phyloP scores from a whole-genome alignment of 2,888 invertebrate species.

The Pheosia gnoma region DNA sequence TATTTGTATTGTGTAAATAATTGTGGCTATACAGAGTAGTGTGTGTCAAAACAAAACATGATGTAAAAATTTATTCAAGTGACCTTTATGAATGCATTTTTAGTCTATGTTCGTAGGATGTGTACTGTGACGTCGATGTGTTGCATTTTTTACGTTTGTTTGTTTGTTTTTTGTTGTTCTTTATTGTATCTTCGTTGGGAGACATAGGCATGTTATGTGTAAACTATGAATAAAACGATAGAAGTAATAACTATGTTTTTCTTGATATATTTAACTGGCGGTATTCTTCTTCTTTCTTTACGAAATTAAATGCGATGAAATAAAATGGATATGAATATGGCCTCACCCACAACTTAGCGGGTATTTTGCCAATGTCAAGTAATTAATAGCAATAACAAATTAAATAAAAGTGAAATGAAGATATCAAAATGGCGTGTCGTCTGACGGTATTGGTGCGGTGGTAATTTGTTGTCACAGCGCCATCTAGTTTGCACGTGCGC shows the following conservation, averaged over 20 bases:
- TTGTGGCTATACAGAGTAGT: neutral
- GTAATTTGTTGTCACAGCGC: neutral
- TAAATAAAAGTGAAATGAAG: too few relatives aligned
- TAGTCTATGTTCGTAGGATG: conserved; percentile 21
- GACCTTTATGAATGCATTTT: conserved; percentile 24
- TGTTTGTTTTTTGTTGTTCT: conserved; percentile 56
- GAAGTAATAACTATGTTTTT: conserved; percentile 33
- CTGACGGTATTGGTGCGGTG: too few relatives aligned
- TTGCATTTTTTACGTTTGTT: conserved; percentile 51
- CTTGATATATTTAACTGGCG: too few relatives aligned
- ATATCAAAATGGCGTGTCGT: too few relatives aligned
- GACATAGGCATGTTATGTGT: conserved; percentile 65
- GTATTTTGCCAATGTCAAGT: too few relatives aligned
- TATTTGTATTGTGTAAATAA: conserved; percentile 1
- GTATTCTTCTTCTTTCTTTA: too few relatives aligned
- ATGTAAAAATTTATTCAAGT: conserved; percentile 18
- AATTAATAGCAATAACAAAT: too few relatives aligned
- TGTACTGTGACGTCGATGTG: conserved; percentile 42
- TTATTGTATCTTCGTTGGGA: conserved; percentile 52
- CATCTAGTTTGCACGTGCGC: neutral
- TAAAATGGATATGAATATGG: too few relatives aligned
- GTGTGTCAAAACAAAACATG: conserved; percentile 1
- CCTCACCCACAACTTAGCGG: too few relatives aligned
- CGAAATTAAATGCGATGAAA: too few relatives aligned
- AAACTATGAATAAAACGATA: conserved; percentile 66